A percentile compares a stretch with the other conserved stretches of the same genome.
These are phyloP conservation scores for Bufo bufo DNA, from an alignment of 2,113 vertebrate species.

Conservation along the genomic window DNA sequence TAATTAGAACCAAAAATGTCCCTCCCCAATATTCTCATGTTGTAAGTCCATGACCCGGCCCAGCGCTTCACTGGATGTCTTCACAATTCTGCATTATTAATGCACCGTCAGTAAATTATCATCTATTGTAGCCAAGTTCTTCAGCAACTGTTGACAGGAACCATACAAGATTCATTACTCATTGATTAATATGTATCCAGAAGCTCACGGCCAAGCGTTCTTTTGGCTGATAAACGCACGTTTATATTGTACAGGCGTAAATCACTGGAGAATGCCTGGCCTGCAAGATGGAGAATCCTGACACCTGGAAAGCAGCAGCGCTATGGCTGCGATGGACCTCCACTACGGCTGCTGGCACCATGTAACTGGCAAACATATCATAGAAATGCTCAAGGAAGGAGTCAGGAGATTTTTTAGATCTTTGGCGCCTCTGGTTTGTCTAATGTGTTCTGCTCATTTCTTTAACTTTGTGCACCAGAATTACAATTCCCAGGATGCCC, in stretches of 20 bases:
- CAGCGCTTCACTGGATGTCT: too few species aligned
- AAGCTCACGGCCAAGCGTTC: not conserved
- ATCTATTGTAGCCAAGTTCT: not conserved
- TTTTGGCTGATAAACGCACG: not conserved
- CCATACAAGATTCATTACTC: slow-evolving; percentile 13
- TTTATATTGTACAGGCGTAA: not conserved
- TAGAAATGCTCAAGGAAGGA: not conserved
- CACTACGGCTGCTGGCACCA: not conserved
- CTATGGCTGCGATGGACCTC: not conserved
- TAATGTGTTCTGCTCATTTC: too few species aligned
- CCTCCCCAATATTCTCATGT: too few species aligned
- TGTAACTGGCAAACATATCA: not conserved
- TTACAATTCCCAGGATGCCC: too few species aligned
- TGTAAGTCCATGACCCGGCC: too few species aligned
- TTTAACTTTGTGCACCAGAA: too few species aligned
- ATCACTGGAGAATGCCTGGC: not conserved
- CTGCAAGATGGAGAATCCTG: not conserved
- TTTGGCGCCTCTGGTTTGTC: not conserved
- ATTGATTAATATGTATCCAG: not conserved
- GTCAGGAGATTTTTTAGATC: not conserved
- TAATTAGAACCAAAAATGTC: too few species aligned
- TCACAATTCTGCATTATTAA: not conserved
- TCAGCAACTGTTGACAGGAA: too few species aligned
- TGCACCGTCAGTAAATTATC: not conserved
- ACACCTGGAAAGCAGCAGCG: not conserved